Percentiles rank a stretch among this genome's conserved stretches.
Evolutionary conservation across 1,140 invertebrate species (phyloP).

Genomic region (Condylostylus longicornis): DNA sequence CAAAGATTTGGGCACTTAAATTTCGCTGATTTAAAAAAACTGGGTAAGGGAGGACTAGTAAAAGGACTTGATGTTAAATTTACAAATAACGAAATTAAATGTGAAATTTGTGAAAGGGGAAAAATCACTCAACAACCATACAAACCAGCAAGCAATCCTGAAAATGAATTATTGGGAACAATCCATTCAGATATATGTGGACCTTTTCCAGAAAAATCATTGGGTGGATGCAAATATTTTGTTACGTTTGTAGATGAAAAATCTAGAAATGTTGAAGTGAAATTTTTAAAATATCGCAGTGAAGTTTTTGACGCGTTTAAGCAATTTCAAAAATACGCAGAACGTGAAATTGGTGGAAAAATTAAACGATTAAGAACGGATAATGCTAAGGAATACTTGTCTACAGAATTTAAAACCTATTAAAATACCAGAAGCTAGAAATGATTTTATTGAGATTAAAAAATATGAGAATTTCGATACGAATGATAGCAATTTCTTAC

Average conservation of each 20-base stretch:
- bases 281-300: background rate
- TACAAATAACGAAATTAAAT: background rate
- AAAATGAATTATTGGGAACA: background rate
- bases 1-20: too few relatives aligned
- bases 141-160: background rate
- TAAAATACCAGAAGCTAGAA: too few relatives aligned
- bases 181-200: conserved; percentile 11
- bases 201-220: conserved; percentile 8
- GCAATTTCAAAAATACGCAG: conserved; percentile 3
- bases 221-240: conserved; percentile 14
- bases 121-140: background rate
- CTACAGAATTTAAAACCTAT: too few relatives aligned
- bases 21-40: too few relatives aligned
- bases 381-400: conserved; percentile 29
- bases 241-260: conserved; percentile 21
- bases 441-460: too few relatives aligned
- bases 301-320: conserved; percentile 1
- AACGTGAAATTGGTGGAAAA: conserved; percentile 15
- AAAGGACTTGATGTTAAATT: too few relatives aligned
- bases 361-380: conserved; percentile 18
- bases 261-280: conserved; percentile 13
- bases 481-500: too few relatives aligned
- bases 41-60: too few relatives aligned
- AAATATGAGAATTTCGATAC: too few relatives aligned
- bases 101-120: background rate